Evolutionary conservation across 1,140 invertebrate species (phyloP), one percentile per base, ranked within the genome.

Genomic region (Lycorma delicatula): DNA sequence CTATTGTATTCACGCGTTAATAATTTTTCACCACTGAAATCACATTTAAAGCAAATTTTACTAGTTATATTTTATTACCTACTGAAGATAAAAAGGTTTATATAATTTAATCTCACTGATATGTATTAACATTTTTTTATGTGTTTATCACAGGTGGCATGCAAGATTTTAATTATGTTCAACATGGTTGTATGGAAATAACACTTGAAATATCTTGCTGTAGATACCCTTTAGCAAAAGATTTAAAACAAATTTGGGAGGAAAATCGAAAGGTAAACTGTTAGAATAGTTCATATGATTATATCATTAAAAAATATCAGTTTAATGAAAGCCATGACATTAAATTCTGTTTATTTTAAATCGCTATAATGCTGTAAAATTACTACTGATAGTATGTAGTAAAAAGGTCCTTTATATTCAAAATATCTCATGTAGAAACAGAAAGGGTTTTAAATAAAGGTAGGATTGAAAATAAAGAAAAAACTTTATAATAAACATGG

Each of bases 101-200:
- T 54, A 16, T 41, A 16, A 6, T 13, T 38, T 9, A 38, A 38
- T 34, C 16, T 18, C 4, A 38, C 16, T 13, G 12, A 13, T n/a
- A 13, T 9, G 44, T 47, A 13, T 7, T 47, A 47, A 7, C 12
- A 54, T 20, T 41, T 54, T 16, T 16, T 47, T 47, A 22, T 20
- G 6, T 6, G 6, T 47, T 9, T 9, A 6, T 59, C 55, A 9
- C 28, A 67, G 67, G 67, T 20, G 81, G 80, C 63, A 93, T 93
- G 89, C 95, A 98, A 77, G 97, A 99, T 71, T 99, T 91, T 74
- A 98, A 98, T 72, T 99, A 99, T 70, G 81, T 98, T 12, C 91
- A 91, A 84, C 93, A 93, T 67, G 96, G 95, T 47, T 97, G 93
- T 70, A 97, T 99, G 90, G 97, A 99, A 77, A 85, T 98, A 16